Conservation (phyloP, 2,113 vertebrate genomes). For the Myrmecophaga tridactyla region DNA sequence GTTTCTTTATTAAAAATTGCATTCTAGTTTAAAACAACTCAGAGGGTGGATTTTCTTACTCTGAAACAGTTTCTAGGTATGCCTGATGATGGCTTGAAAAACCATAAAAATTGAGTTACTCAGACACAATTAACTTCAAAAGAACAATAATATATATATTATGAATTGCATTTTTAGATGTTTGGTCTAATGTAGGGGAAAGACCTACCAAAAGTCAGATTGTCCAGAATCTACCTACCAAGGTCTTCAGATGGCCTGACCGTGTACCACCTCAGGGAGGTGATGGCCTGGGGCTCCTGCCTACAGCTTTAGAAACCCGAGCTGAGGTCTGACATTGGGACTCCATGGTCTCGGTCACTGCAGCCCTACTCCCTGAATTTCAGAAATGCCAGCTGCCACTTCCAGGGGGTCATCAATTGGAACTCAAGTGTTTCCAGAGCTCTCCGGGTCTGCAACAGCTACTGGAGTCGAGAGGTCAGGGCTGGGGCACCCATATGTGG, state of each 20-base stretch:
- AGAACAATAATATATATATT: neutral
- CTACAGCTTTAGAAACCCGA: neutral
- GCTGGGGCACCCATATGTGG: neutral
- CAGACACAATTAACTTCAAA: conserved; percentile 26
- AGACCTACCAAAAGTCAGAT: neutral
- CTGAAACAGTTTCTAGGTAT: neutral
- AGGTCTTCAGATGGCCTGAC: neutral
- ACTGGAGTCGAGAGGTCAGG: conserved; percentile 87
- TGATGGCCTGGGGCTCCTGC: neutral
- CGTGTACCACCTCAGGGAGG: neutral
- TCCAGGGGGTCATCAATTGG: conserved; percentile 73
- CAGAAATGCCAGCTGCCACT: conserved; percentile 86
- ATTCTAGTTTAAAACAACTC: conserved; percentile 10
- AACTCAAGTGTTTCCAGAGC: conserved; percentile 82
- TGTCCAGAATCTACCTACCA: neutral
- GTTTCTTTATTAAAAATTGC: neutral
- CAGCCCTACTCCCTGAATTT: neutral
- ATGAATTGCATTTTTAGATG: neutral
- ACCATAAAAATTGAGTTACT: neutral
- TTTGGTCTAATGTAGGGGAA: neutral
- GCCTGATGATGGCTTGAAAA: neutral
- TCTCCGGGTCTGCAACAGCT: conserved; percentile 88
- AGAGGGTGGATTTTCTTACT: neutral
- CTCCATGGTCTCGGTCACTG: neutral
- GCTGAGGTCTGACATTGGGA: neutral